Base-by-base conservation (phyloP, 2,888 invertebrate genomes). In the Heliconius ismenius region DNA sequence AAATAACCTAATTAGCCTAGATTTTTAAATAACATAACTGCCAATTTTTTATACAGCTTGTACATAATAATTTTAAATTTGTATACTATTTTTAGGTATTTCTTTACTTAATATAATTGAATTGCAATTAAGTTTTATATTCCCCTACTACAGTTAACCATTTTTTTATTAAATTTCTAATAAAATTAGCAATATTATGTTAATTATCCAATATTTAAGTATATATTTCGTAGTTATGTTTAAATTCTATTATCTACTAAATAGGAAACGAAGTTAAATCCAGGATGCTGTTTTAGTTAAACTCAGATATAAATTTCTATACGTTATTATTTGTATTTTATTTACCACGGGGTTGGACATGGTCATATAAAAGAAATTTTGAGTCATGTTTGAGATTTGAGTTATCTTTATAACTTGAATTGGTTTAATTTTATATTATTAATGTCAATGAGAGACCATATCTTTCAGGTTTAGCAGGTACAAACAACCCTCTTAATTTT, bases 41-140 rank as follows among this genome's bases (percentile, higher is more conserved):
- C 67, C 67, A 67, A 49, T 36, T 67, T 65, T 65, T 24, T 67
- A 43, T 24, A 67, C 39, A 39, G 39, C 39, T 67, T 67, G 39
- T 67, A 67, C 24, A 67, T 24, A 60, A 24, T 24, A n/a, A 15
- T 15, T 26, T 62, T 62, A 13, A 62, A 62, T 28, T 26, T 62
- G 15, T 26, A 62, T 62, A 62, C 24, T 62, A 26, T 24, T 24
- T 24, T 62, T 28, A 62, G 13, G 6, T 62, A 62, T 26, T 62
- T 26, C 7, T 62, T 26, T 15, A 60, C 2, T 13, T n/a, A 62
- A 4, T 24, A 26, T 24, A 62, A 26, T 60, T 60, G 21, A 11
- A 60, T n/a, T 62, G 24, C n/a, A n/a, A 11, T 26, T 24, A 62
- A 62, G 60, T 62, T 62, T n/a, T 4, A n/a, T 11, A 26, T 13